Percentiles rank a stretch among this genome's conserved stretches.
Conservation (phyloP, 2,797 vertebrate species). For the Hybognathus amarus region DNA sequence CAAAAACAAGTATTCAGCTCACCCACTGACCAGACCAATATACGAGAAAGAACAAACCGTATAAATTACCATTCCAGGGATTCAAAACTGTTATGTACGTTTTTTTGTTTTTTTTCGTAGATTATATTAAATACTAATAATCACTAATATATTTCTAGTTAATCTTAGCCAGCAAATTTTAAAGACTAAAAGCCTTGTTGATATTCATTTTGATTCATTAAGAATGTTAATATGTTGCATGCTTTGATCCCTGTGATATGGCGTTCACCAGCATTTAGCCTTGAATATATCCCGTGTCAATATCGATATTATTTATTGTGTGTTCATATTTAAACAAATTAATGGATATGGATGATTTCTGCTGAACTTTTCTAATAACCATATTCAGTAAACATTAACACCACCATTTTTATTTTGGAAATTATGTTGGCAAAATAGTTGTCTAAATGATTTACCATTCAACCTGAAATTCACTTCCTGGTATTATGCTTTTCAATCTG, state of each 20-base stretch:
- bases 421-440: slow-evolving; percentile 69
- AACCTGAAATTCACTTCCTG: slow-evolving; percentile 71
- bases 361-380: slow-evolving; percentile 45
- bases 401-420: slow-evolving; percentile 70
- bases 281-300: slow-evolving; percentile 75
- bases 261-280: slow-evolving; percentile 83
- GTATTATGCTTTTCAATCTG: slow-evolving; percentile 68
- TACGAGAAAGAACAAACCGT: slow-evolving; percentile 48
- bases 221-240: slow-evolving; percentile 57
- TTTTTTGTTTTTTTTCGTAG: background rate
- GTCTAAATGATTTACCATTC: slow-evolving; percentile 89
- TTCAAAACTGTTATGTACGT: no score
- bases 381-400: slow-evolving; percentile 51
- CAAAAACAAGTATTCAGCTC: slow-evolving; percentile 51
- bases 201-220: background rate
- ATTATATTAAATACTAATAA: background rate
- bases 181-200: background rate
- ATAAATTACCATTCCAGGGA: slow-evolving; percentile 63
- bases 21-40: slow-evolving; percentile 24
- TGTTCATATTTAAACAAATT: slow-evolving; percentile 60
- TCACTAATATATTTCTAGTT: background rate
- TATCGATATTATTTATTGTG: slow-evolving; percentile 63
- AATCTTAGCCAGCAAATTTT: background rate
- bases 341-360: slow-evolving; percentile 47
- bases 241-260: slow-evolving; percentile 77